Base-by-base conservation (phyloP, 1,140 invertebrate species). In the Diuraphis noxia region DNA sequence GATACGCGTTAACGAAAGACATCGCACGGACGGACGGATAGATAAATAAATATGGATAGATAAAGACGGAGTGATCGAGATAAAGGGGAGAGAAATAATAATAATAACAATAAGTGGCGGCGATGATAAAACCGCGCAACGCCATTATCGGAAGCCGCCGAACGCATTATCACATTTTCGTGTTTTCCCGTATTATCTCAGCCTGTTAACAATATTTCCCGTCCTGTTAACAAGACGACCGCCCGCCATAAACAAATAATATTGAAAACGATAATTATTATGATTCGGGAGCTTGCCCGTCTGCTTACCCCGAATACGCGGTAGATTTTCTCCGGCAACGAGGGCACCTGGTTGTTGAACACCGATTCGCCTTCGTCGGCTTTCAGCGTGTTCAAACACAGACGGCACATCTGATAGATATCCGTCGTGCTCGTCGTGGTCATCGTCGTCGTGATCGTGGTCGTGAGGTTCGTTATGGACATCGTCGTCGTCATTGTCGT, bases 61-160 rank as follows among this genome's bases (percentile, higher is more conserved):
- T 72, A 72, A n/a, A 72, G 36, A 82, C 72, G 19, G 72, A 36
- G 72, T 9, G 25, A 41, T 25, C 13, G 19, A 52, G 85, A 86
- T 86, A 86, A 82, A 82, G 36, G 9, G 23, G 38, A 89, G 30
- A 89, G 56, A 89, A 81, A 81, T 38, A 40, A 81, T 38, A 81
- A 81, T 63, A 88, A 88, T 25, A 63, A 49, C 19, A 81, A 90
- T 25, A 25, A 30, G 34, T 34, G 77, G 30, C 56, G 89, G 46
- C 89, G 43, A 91, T 91, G 89, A 91, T 91, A 91, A 91, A 91
- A 82, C 89, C 89, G 77, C 88, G 63, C 41, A 81, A 90, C 88
- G 88, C 89, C 89, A 91, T 91, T 91, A 90, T 90, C 88, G 88
- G 88, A 17, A 41, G 34, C 43, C 88, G 77, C 84, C 56, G 88